These are phyloP conservation scores for Dermatemys mawii DNA, from an alignment of 2,113 vertebrate species.

Conservation along the genomic window DNA sequence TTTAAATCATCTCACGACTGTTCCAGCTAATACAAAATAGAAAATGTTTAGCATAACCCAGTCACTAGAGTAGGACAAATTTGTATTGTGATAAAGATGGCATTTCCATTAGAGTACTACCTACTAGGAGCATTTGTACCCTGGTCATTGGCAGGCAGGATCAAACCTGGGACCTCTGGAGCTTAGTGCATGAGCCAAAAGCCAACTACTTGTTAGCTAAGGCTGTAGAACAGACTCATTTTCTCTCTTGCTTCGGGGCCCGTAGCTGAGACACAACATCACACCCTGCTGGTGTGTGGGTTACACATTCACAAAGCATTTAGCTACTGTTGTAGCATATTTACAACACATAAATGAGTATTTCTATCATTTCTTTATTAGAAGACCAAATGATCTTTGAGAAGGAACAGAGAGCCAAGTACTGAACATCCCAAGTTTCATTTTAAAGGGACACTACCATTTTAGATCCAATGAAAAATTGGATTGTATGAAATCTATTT, in stretches of 20 bases:
- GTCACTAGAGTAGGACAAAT: neutral
- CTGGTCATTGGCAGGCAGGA: no score
- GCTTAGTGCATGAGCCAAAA: no score
- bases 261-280: no score
- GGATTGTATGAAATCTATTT: neutral
- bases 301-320: neutral
- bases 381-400: neutral
- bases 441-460: neutral
- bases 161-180: no score
- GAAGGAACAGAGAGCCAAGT: neutral
- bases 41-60: neutral
- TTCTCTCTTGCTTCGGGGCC: no score
- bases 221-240: no score
- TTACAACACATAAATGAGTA: fast-evolving
- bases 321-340: neutral
- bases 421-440: neutral
- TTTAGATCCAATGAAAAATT: neutral
- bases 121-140: neutral
- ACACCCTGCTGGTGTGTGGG: no score
- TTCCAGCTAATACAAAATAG: neutral
- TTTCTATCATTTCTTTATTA: neutral
- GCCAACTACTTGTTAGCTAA: no score
- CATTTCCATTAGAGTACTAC: neutral
- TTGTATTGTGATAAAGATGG: neutral
- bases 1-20: fast-evolving